Conservation (phyloP, 2,113 vertebrate genomes). For the Lagopus leucura region DNA sequence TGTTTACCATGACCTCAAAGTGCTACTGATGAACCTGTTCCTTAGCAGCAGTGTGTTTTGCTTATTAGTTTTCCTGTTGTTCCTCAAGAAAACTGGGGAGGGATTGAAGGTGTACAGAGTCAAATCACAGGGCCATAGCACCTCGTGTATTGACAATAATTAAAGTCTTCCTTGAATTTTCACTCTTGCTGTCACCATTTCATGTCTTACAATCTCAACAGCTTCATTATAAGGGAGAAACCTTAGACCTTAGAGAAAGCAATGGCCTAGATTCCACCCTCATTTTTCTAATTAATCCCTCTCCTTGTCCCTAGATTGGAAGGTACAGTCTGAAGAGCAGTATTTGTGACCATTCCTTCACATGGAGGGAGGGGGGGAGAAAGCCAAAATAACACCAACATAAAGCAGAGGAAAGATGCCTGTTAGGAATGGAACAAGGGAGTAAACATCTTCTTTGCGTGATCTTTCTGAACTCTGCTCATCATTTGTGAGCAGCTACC, state of each 20-base stretch:
- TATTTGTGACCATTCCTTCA: background rate
- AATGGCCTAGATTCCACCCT: background rate
- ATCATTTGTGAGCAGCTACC: background rate
- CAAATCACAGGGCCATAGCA: background rate
- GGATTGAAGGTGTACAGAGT: background rate
- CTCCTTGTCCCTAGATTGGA: background rate
- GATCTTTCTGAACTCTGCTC: background rate
- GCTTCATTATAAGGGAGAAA: background rate
- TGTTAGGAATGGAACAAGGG: background rate
- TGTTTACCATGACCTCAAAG: background rate
- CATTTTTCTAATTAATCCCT: background rate
- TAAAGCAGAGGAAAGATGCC: background rate
- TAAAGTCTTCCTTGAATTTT: background rate
- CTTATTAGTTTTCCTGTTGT: background rate
- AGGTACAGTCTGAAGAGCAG: background rate
- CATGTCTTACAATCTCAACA: background rate
- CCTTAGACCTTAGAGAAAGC: background rate
- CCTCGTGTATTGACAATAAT: background rate
- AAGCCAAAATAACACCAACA: background rate
- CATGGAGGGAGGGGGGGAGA: background rate
- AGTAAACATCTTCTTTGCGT: background rate
- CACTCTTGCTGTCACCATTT: background rate
- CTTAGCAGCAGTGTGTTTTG: slow-evolving; percentile 3
- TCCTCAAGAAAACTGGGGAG: background rate
- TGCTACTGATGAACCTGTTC: background rate